Evolutionary conservation across 2,797 vertebrate genomes (phyloP).

Genomic region (Notoglanidium macrostoma): DNA sequence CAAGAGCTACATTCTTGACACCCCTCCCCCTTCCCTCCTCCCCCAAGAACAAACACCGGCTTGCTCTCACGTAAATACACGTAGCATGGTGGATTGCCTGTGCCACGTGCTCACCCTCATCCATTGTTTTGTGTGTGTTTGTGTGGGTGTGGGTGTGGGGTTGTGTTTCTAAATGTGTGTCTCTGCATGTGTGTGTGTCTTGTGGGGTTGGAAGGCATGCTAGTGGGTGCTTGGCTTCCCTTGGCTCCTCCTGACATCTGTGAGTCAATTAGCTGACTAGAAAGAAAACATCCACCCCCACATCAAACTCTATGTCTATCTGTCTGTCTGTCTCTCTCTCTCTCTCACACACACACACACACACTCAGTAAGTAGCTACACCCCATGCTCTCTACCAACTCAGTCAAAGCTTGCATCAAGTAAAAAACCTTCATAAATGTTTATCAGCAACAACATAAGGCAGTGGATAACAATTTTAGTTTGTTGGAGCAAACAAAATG

Average conservation of each 20-base stretch:
- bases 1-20: conserved; percentile 81
- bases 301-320: conserved; percentile 24
- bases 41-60: conserved; percentile 62
- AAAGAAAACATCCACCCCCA: conserved; percentile 75
- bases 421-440: neutral
- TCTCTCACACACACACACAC: conserved; percentile 38
- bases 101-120: conserved; percentile 40
- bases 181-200: conserved; percentile 34
- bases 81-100: conserved; percentile 35
- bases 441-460: neutral
- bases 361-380: neutral
- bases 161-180: conserved; percentile 20
- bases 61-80: conserved; percentile 58
- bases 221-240: conserved; percentile 39
- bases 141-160: conserved; percentile 30
- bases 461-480: neutral
- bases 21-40: conserved; percentile 67
- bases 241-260: conserved; percentile 65
- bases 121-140: conserved; percentile 33
- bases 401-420: neutral
- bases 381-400: neutral
- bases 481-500: conserved; percentile 12
- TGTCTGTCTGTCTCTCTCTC: conserved; percentile 45
- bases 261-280: conserved; percentile 82
- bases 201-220: conserved; percentile 36